Conservation (phyloP, 2,888 invertebrate species). For the Agrilus mali region DNA sequence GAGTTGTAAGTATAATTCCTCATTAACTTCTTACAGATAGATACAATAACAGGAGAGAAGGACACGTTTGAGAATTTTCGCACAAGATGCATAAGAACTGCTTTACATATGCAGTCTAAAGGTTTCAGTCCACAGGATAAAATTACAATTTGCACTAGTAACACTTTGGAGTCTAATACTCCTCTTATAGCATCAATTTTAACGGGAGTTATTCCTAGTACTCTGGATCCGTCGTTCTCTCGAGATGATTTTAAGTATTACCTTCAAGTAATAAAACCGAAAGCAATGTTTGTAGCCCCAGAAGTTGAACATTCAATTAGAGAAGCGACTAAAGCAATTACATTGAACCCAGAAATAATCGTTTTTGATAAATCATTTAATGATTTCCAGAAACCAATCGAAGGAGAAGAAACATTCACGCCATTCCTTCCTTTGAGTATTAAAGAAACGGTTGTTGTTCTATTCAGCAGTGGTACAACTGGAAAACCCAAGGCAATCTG, state of each 20-base stretch:
- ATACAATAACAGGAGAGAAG: slow-evolving; percentile 3
- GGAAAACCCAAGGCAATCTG: slow-evolving; percentile 29
- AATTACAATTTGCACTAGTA: slow-evolving; percentile 35
- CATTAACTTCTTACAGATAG: neutral
- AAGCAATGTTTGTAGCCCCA: slow-evolving; percentile 5
- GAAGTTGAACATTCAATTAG: slow-evolving; percentile 12
- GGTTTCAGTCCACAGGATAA: slow-evolving; percentile 34
- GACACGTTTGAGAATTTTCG: slow-evolving; percentile 29
- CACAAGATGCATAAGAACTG: slow-evolving; percentile 11
- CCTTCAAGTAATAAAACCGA: slow-evolving; percentile 14
- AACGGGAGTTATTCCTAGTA: slow-evolving; percentile 28
- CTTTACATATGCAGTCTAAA: slow-evolving; percentile 10
- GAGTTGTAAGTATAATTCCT: neutral
- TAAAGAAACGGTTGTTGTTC: slow-evolving; percentile 18
- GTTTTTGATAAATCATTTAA: slow-evolving; percentile 14
- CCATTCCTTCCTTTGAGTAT: slow-evolving; percentile 13
- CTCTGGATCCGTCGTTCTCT: slow-evolving; percentile 21
- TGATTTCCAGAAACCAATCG: slow-evolving; percentile 11
- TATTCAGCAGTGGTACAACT: slow-evolving; percentile 28
- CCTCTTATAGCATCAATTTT: slow-evolving; percentile 37
- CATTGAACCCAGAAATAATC: slow-evolving; percentile 11
- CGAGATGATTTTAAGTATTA: slow-evolving; percentile 16
- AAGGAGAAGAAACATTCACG: slow-evolving; percentile 16
- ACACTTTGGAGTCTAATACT: slow-evolving; percentile 33
- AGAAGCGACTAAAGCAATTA: slow-evolving; percentile 7